phyloP scores from a whole-genome alignment of 2,113 vertebrate species.

The Propithecus coquereli region DNA sequence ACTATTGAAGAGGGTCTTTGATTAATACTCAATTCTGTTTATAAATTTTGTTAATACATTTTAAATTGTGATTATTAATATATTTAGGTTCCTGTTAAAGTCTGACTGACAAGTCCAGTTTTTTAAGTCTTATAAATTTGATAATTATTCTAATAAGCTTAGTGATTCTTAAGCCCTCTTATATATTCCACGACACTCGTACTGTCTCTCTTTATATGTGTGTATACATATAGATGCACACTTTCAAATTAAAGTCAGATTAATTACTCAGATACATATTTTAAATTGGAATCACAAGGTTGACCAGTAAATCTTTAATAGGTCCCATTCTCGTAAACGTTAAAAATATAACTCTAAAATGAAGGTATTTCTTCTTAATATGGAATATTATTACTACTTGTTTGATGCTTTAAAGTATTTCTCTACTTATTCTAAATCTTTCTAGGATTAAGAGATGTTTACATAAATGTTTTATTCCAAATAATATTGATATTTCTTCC shows the following conservation, averaged over 20 bases:
- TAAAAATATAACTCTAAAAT: background rate
- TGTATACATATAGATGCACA: background rate
- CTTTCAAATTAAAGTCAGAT: conserved; percentile 4
- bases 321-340: background rate
- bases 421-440: background rate
- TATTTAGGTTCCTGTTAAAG: background rate
- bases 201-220: background rate
- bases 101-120: background rate
- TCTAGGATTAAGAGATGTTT: conserved; percentile 15
- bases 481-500: background rate
- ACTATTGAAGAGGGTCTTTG: background rate
- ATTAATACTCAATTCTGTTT: background rate
- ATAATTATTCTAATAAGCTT: background rate
- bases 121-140: background rate
- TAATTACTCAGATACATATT: background rate
- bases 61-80: background rate
- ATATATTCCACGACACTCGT: background rate
- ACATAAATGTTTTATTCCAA: background rate
- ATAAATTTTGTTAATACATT: background rate
- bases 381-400: background rate
- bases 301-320: background rate
- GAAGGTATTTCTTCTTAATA: background rate
- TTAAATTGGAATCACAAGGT: background rate
- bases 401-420: background rate
- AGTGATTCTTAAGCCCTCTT: background rate